These are phyloP conservation scores for Gymnocypris eckloni DNA, from an alignment of 2,797 vertebrate species.

Conservation along the genomic window DNA sequence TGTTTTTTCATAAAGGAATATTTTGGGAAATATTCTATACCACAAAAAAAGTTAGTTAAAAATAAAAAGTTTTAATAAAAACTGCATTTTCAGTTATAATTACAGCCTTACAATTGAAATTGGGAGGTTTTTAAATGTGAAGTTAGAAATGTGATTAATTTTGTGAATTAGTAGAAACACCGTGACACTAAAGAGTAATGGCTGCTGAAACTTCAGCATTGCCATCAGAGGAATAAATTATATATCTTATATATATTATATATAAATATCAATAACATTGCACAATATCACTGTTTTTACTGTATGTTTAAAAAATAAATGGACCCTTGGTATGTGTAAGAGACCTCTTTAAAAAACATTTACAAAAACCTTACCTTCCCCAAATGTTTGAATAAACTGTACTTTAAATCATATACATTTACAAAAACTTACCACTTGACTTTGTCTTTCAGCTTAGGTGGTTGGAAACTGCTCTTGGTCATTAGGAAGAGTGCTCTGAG, in stretches of 20 bases:
- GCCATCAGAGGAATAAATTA: background rate
- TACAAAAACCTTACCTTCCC: no score
- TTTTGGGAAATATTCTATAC: background rate
- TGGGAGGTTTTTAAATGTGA: background rate
- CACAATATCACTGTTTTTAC: background rate
- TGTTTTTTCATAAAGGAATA: background rate
- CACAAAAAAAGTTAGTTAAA: background rate
- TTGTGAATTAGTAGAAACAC: background rate
- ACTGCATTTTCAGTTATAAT: background rate
- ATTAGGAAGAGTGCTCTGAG: conserved; percentile 97
- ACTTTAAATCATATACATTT: background rate
- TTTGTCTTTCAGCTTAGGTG: conserved; percentile 98
- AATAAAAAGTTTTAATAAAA: background rate
- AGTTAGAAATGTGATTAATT: background rate
- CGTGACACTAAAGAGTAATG: no score
- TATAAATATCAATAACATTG: background rate
- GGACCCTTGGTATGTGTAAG: background rate
- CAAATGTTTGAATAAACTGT: background rate
- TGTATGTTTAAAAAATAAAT: background rate
- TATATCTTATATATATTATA: no score
- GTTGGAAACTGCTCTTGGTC: conserved; percentile 99
- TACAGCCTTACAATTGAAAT: background rate
- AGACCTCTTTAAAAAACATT: background rate
- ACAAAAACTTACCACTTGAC: conserved; percentile 86
- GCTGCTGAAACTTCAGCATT: background rate